Evolutionary conservation across 2,888 invertebrate species (phyloP), one percentile per base, ranked within the genome.

Genomic region (Lasiommata megera): DNA sequence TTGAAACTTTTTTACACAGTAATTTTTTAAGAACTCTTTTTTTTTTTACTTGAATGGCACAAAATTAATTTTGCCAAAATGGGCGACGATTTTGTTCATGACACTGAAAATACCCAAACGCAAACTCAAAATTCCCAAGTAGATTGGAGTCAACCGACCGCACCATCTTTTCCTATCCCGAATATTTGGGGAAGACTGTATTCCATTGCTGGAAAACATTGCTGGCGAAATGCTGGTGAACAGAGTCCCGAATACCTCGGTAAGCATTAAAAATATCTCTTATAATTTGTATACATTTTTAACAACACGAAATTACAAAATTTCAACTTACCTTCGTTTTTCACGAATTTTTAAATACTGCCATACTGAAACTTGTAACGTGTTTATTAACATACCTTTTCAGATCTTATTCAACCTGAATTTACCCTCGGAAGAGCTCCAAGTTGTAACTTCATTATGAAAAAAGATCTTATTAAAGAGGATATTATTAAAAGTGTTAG

Each of bases 131-230:
- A 81, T 56, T 89, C 90, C 0, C 84, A 88, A 69, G 70, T 87
- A 12, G 90, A 91, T 50, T 91, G 87, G 89, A 88, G 84, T 71
- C 89, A 88, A 67, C 75, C 76, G 17, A 82, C 77, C 54, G 80
- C 84, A 61, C 85, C 85, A 60, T 70, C 80, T 51, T 76, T 67
- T 58, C 31, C 46, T 11, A 88, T 88, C 65, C 86, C 91, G 18
- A 79, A 72, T 58, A 88, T 90, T 69, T 92, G 92, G 92, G 92
- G 92, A 44, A 80, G 92, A 68, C 72, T 92, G 38, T 92, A 91
- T 68, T 82, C 79, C 51, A 37, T 70, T 31, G 72, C 68, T 54
- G 82, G 80, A 12, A 79, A 76, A 66, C 71, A 77, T 65, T 86
- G 81, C 62, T 88, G 88, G 89, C 80, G 71, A 60, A 74, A 68